These are phyloP conservation scores for Sarcophaga bullata DNA, from an alignment of 1,140 invertebrate species.

Conservation along the genomic window DNA sequence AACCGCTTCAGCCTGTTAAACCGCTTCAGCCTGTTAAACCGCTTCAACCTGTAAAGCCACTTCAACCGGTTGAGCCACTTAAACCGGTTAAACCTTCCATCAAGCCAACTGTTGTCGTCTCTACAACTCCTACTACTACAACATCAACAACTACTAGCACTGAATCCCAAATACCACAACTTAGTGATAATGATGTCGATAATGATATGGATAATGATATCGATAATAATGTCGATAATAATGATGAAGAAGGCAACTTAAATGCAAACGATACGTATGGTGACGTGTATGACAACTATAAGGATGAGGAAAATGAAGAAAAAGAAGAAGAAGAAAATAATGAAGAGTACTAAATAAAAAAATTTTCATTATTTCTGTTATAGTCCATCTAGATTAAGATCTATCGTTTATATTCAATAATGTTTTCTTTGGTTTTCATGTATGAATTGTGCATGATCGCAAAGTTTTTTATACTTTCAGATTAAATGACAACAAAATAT, in stretches of 20 bases:
- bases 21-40: too few species aligned
- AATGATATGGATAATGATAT: not conserved
- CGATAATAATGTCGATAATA: not conserved
- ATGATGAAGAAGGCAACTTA: too few species aligned
- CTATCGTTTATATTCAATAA: too few species aligned
- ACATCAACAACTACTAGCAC: not conserved
- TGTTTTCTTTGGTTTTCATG: too few species aligned
- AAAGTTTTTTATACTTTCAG: too few species aligned
- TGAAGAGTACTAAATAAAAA: too few species aligned
- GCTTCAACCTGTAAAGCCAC: too few species aligned
- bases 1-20: too few species aligned
- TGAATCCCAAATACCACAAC: not conserved
- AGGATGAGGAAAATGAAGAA: conserved; percentile 24
- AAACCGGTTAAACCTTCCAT: not conserved
- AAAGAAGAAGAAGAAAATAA: not conserved
- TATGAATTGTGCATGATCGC: too few species aligned
- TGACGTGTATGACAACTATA: not conserved
- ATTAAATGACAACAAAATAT: too few species aligned
- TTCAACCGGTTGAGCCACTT: not conserved
- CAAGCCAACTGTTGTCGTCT: not conserved
- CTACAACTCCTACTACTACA: not conserved
- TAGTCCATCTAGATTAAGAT: too few species aligned
- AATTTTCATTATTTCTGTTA: too few species aligned
- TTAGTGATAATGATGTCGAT: not conserved
- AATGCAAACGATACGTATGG: not conserved